Base-by-base conservation (phyloP, 2,113 vertebrate genomes). In the Thunnus thynnus region DNA sequence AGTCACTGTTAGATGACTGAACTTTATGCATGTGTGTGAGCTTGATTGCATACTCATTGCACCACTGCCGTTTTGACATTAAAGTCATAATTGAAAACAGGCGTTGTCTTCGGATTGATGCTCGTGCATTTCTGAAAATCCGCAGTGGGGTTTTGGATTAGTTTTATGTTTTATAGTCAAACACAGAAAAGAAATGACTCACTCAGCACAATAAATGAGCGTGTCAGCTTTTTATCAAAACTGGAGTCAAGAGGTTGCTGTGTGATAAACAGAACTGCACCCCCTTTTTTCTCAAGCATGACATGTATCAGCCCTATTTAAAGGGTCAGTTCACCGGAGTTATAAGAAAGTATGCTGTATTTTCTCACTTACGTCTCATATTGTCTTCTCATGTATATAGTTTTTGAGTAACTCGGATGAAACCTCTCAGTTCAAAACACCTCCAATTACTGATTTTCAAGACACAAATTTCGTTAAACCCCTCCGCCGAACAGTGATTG, bases 151-250 rank as follows among this genome's bases (percentile, higher is more conserved):
- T 48, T 51, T 12, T 41, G 50, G 18, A 66, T 72, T 36, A 7
- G 32, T 76, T 68, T 16, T 52, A 22, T 66, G 46, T 65, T 67
- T 74, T 68, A 69, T 30, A 55, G 47, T 73, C 54, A 73, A 80
- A 76, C 32, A 68, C 57, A 74, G 18, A 83, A 60, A 14, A 47
- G 50, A 61, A 51, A 32, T 10, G 18, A 56, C 58, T 55, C 57
- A 16, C 12, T 69, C 79, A 75, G 57, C 65, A 63, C 20, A 71
- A 60, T 60, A 63, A 67, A 41, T 2, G 16, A 4, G 20, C 7
- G 6, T 12, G 22, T 81, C 73, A 73, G 68, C 69, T 57, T 64
- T 64, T 57, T 74, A 52, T 58, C 32, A 50, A 46, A 30, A 52
- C 4, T 20, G 9, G 41, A 69, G 48, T 44, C 41, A 50, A 36